Base-by-base conservation (phyloP, 2,888 invertebrate species). In the Seira sanloemensis region DNA sequence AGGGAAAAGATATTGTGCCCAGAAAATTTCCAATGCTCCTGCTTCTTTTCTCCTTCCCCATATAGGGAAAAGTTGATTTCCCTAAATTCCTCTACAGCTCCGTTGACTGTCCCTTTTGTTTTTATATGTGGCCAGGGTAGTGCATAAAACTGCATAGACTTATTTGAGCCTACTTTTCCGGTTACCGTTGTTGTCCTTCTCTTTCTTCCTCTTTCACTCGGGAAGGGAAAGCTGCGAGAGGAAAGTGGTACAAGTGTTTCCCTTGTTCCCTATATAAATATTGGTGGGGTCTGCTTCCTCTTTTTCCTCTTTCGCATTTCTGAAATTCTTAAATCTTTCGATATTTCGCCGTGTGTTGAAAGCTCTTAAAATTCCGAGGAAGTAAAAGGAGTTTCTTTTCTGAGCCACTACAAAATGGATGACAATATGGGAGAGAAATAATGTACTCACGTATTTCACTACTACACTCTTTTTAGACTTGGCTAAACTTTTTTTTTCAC, bases 291-390 rank as follows among this genome's bases (percentile, higher is more conserved):
- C n/a, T n/a, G 21, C 62, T 69, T 67, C 4, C 67, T 67, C 24
- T 25, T 67, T 24, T 69, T 69, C 4, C 62, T 78, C 67, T 73
- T 66, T 71, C 50, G n/a, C 21, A 50, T 73, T 66, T 69, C 66
- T 25, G n/a, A 50, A 69, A 74, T 65, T 76, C 46, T 65, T 81
- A 82, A 82, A 82, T 77, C 77, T 76, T 82, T 82, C 76, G 67
- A 76, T 82, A 77, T 82, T n/a, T 81, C 67, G 71, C 68, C 81
- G 62, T 81, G n/a, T n/a, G 75, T 81, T 81, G 81, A 76, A 81
- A 75, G 75, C 71, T 68, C 75, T 82, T 82, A 72, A 82, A n/a
- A 82, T 76, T 82, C 72, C 71, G 18, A 62, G 58, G 77, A 46
- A n/a, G n/a, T n/a, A n/a, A 81, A 76, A 76, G 54, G 75, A 75